phyloP scores from a whole-genome alignment of 2,888 invertebrate genomes.

The Conomelus anceps region DNA sequence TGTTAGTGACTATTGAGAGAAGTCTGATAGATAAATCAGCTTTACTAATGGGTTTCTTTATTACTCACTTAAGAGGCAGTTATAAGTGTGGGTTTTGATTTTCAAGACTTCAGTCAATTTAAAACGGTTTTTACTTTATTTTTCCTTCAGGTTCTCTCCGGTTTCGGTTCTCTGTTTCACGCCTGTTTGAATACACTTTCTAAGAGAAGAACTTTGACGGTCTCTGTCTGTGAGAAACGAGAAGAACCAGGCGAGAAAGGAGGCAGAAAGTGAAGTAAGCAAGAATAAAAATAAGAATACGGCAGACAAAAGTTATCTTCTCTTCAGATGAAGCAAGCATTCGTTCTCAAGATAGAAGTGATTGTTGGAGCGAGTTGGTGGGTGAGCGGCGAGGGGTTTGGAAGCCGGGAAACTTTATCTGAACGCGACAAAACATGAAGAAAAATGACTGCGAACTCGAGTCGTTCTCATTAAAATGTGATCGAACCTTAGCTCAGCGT shows the following conservation, averaged over 20 bases:
- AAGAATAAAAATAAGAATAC: background rate
- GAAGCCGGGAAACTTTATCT: conserved; percentile 10
- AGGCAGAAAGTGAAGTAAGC: background rate
- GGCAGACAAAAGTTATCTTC: conserved; percentile 3
- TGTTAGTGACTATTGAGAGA: no score
- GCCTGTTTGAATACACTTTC: conserved; percentile 6
- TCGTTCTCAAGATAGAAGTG: background rate
- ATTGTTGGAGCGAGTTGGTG: background rate
- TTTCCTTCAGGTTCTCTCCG: background rate
- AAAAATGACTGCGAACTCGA: conserved; percentile 10
- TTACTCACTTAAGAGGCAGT: no score
- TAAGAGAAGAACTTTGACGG: conserved; percentile 2
- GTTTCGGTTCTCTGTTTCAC: background rate
- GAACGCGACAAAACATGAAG: conserved; percentile 12
- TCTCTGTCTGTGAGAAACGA: background rate
- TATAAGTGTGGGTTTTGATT: background rate
- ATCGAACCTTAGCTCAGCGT: conserved; percentile 7
- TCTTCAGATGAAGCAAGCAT: background rate
- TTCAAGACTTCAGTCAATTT: background rate
- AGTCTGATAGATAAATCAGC: no score
- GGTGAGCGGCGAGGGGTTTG: background rate
- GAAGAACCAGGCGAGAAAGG: background rate
- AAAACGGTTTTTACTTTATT: background rate
- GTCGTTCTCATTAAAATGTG: conserved; percentile 14
- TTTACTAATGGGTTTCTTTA: no score